Conservation (phyloP, 2,888 invertebrate genomes). For the Rotaria macrura region DNA sequence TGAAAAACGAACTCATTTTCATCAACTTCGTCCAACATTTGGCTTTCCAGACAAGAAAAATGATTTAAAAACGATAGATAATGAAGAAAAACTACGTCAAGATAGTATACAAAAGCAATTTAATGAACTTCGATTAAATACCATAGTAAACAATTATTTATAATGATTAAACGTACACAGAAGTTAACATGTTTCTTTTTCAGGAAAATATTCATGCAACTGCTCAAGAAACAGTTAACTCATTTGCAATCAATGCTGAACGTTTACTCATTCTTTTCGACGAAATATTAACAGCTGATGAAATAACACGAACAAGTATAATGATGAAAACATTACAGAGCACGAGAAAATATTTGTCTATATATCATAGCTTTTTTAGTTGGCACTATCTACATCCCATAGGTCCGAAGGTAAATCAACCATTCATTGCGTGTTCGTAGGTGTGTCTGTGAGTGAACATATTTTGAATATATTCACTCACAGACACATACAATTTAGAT, state of each 20-base stretch:
- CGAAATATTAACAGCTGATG: conserved; percentile 44
- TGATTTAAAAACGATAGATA: conserved; percentile 39
- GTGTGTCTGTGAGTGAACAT: too few species aligned
- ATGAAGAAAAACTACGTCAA: conserved; percentile 39
- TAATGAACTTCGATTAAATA: conserved; percentile 14
- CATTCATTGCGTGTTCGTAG: too few species aligned
- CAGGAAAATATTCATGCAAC: conserved; percentile 39
- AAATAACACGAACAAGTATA: conserved; percentile 45
- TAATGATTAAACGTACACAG: not conserved
- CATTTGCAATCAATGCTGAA: conserved; percentile 40
- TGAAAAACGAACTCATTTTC: conserved; percentile 34
- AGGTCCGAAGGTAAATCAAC: too few species aligned
- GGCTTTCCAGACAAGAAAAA: conserved; percentile 44
- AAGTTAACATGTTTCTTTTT: not conserved
- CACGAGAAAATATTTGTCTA: too few species aligned
- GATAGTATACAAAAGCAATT: not conserved
- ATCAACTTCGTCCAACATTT: conserved; percentile 42
- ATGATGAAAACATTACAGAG: not conserved
- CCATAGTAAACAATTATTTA: not conserved
- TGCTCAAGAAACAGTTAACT: conserved; percentile 40
- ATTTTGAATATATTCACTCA: too few species aligned
- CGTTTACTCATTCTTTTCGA: conserved; percentile 44
- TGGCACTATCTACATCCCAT: too few species aligned
- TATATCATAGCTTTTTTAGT: too few species aligned
- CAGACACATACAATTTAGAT: too few species aligned